These are phyloP conservation scores for Noctua comes DNA, from an alignment of 2,888 invertebrate genomes.

Conservation along the genomic window DNA sequence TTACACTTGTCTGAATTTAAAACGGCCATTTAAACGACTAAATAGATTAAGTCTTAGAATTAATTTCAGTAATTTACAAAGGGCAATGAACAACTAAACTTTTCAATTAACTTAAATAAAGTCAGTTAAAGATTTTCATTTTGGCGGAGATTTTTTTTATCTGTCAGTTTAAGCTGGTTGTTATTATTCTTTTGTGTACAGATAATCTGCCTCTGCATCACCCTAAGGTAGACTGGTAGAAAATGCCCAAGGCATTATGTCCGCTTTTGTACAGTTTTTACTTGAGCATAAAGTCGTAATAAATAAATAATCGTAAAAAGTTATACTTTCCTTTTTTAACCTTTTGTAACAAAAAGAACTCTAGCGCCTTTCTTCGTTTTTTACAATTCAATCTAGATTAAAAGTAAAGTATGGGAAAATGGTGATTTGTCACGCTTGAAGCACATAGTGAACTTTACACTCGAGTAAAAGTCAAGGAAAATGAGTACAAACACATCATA, in stretches of 20 bases:
- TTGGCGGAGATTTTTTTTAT: neutral
- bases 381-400: constrained; percentile 6
- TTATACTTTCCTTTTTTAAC: neutral
- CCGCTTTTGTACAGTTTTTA: too few species aligned
- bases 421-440: constrained; percentile 15
- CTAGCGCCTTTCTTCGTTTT: neutral
- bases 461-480: neutral
- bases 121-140: neutral
- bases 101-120: neutral
- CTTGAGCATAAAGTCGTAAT: too few species aligned
- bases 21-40: neutral
- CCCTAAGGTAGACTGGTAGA: too few species aligned
- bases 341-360: neutral
- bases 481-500: neutral
- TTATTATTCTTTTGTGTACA: neutral
- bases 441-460: neutral
- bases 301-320: neutral
- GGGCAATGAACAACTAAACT: neutral
- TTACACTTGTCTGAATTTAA: neutral
- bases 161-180: neutral
- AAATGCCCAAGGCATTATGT: too few species aligned
- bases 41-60: neutral
- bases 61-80: constrained; percentile 1
- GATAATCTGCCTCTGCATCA: neutral
- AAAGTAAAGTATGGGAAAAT: neutral